A percentile compares a stretch with the other conserved stretches of the same genome.
Conservation (phyloP, 2,797 vertebrate genomes). For the Phoebastria nigripes region DNA sequence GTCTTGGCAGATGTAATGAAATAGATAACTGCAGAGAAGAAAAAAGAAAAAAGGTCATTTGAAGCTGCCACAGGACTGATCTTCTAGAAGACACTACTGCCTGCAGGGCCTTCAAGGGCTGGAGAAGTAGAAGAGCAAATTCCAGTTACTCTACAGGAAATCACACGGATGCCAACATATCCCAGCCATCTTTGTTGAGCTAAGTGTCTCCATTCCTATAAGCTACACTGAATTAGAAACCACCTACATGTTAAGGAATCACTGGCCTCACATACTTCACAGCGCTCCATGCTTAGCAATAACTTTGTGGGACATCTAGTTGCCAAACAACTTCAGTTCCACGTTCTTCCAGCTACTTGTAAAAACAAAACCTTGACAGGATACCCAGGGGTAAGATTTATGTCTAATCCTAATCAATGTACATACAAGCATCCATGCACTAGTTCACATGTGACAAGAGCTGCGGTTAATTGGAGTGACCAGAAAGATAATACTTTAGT, state of each 20-base stretch:
- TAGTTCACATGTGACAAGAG: accelerated
- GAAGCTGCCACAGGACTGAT: neutral
- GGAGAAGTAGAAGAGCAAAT: neutral
- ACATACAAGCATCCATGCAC: neutral
- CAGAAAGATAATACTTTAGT: accelerated
- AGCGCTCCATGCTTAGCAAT: neutral
- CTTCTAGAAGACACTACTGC: neutral
- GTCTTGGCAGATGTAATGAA: slow-evolving; percentile 99
- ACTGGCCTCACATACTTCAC: neutral
- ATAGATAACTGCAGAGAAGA: slow-evolving; percentile 86
- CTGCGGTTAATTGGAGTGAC: neutral
- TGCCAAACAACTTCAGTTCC: neutral
- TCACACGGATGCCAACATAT: neutral
- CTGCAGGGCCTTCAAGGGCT: neutral
- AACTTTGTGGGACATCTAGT: neutral
- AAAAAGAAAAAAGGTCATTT: neutral
- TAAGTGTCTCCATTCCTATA: neutral
- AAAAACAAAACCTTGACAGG: neutral
- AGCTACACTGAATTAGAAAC: neutral
- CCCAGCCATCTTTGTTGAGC: neutral
- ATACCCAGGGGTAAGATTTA: neutral
- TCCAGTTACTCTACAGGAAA: neutral
- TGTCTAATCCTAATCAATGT: too few species aligned
- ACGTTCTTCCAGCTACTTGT: neutral
- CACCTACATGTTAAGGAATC: accelerated